Evolutionary conservation across 1,140 invertebrate species (phyloP), one percentile per base, ranked within the genome.

Genomic region (Drosophila ercepeae): DNA sequence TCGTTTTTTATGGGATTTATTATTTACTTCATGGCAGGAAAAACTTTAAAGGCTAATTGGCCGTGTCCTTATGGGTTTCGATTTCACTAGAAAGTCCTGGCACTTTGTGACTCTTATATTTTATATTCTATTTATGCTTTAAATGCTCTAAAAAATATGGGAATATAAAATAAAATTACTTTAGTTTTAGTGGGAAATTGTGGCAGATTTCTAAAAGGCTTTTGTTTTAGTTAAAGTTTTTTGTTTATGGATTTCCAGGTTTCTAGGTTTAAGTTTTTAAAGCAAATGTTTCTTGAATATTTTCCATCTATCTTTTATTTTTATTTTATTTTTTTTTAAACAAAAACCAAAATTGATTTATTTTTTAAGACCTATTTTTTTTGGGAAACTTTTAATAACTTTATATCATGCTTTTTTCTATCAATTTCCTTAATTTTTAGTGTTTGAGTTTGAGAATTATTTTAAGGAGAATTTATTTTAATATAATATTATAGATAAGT

Each of bases 41-140:
- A 69, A 70, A 58, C 51, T 69, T 49, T 69, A 58, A 49, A 69
- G 27, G 23, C 63, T 67, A 67, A 67, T 65, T 67, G 63, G 46
- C 60, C 63, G 60, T 67, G 29, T 44, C 60, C 53, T 67, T 67
- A 67, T 67, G 60, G 63, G 16, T 65, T 64, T 57, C 55, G 42
- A 64, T 64, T 67, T 67, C 63, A 52, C n/a, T 4, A 11, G 9
- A 32, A 32, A 32, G 49, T 32, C n/a, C n/a, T n/a, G n/a, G n/a
- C n/a, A n/a, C n/a, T n/a, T n/a, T n/a, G n/a, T n/a, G n/a, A n/a
- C n/a, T n/a, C n/a, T n/a, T n/a, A n/a, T n/a, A n/a, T n/a, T n/a
- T n/a, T n/a, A 36, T 25, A 29, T 41, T 41, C 64, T 64, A 42
- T 48, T 52, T 58, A 36, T 19, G 46, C 23, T 55, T 54, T 39